A percentile compares a stretch with the other conserved stretches of the same genome.
phyloP scores from a whole-genome alignment of 2,888 invertebrate genomes.

The Frankliniella fusca region DNA sequence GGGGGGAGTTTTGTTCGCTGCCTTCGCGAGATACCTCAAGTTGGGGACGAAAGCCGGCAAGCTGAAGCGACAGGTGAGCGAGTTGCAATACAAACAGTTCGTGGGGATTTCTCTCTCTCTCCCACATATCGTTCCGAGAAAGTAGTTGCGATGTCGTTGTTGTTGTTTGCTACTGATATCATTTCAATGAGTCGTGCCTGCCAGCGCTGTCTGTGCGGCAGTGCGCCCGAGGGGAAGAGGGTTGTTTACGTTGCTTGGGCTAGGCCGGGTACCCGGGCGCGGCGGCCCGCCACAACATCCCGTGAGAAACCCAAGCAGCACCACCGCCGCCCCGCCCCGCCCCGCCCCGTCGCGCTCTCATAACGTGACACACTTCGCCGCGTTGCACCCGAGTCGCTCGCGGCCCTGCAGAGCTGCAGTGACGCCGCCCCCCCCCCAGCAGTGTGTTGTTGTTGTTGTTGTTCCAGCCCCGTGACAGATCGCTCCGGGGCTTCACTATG shows the following conservation, averaged over 20 bases:
- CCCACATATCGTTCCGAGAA: too few species aligned
- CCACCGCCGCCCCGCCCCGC: too few species aligned
- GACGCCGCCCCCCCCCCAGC: not conserved
- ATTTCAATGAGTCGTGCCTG: not conserved
- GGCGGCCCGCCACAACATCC: too few species aligned
- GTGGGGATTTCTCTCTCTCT: too few species aligned
- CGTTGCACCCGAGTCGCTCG: not conserved
- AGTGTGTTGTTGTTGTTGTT: not conserved
- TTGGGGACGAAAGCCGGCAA: slow-evolving; percentile 8
- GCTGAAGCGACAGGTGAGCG: slow-evolving; percentile 11
- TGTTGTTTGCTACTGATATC: not conserved
- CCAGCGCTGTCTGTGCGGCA: not conserved
- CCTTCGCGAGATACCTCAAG: slow-evolving; percentile 11
- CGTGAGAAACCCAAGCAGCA: too few species aligned
- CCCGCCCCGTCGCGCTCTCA: not conserved
- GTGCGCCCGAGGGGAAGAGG: not conserved
- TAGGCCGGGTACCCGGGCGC: not conserved
- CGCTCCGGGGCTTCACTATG: too few species aligned
- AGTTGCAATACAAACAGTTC: not conserved
- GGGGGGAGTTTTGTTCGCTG: slow-evolving; percentile 2
- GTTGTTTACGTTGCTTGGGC: not conserved
- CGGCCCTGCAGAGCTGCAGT: not conserved
- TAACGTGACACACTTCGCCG: not conserved
- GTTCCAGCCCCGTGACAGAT: too few species aligned
- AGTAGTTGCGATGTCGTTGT: not conserved